Evolutionary conservation across 2,113 vertebrate genomes (phyloP).

Genomic region (Anoura caudifer): DNA sequence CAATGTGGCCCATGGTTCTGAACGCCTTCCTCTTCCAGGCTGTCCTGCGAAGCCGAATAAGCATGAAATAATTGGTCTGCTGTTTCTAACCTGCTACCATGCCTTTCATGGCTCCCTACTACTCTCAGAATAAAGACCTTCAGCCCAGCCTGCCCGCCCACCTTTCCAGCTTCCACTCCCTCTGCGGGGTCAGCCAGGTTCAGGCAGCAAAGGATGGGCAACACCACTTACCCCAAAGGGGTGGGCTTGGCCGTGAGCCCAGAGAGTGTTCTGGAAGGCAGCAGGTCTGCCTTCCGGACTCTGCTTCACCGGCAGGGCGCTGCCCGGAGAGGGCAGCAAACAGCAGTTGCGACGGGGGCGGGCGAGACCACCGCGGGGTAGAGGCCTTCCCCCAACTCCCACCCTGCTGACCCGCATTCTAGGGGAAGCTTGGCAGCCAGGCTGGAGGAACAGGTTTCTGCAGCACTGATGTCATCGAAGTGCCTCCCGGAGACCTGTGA

Average conservation of each 20-base stretch:
- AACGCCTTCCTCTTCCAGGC: not conserved
- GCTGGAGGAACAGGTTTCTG: not conserved
- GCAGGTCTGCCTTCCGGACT: accelerated
- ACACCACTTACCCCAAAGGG: not conserved
- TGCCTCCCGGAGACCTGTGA: not conserved
- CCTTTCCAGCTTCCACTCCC: not conserved
- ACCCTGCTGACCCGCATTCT: not conserved
- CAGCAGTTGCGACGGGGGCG: accelerated
- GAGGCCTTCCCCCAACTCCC: not conserved
- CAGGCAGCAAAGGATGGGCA: not conserved
- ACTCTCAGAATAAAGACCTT: not conserved
- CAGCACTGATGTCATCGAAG: not conserved
- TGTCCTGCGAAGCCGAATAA: not conserved
- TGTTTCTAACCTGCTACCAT: not conserved
- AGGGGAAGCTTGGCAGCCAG: too few species aligned
- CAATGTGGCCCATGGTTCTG: not conserved
- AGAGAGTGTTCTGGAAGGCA: not conserved
- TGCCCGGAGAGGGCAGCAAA: not conserved
- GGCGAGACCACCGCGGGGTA: accelerated
- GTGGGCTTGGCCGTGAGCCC: not conserved
- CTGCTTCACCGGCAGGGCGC: not conserved
- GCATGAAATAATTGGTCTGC: not conserved
- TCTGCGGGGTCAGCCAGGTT: not conserved
- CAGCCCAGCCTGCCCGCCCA: not conserved
- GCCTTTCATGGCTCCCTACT: not conserved